Base-by-base conservation (phyloP, 2,797 vertebrate genomes). In the Dipus sagitta region DNA sequence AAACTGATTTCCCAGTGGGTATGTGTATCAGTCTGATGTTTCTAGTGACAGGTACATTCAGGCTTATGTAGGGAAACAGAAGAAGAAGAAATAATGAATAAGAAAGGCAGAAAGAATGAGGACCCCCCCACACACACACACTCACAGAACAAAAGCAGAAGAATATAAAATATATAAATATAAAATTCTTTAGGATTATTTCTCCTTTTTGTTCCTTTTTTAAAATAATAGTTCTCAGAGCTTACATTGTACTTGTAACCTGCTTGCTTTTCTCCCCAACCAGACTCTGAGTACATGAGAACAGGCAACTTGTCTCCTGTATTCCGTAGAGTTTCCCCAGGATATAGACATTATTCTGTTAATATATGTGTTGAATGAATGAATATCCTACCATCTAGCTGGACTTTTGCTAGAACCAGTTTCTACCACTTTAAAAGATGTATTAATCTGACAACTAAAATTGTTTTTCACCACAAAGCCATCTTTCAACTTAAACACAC, bases 41-140 rank as follows among this genome's bases (percentile, higher is more conserved):
- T 94, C 23, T 6, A 42, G 32, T 42, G 54, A 86, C 83, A 79
- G 58, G 30, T 79, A 64, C 32, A 70, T 21, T 28, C 13, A 90
- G 7, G 88, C 74, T 81, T 90, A 58, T 68, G 38, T 64, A 38
- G 74, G 42, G 9, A 90, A 52, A 91, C n/a, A 17, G 54, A 38
- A 87, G 71, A 91, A 76, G 58, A 86, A 34, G 21, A 88, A 92
- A 67, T 76, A 72, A 14, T 64, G 1, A 68, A 94, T 64, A 67
- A 6, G 17, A 62, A n/a, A 87, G 24, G 8, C 42, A 85, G 90
- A 80, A 13, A 75, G 24, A 88, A 92, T 70, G 14, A 93, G 11
- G 0, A 52, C 18, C 13, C 20, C 15, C 60, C 18, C 4, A 42
- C 9, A 58, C 17, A 42, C 62, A 64, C 62, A 23, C 62, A 23